Base-by-base conservation (phyloP, 2,888 invertebrate genomes). In the Seira ritae region DNA sequence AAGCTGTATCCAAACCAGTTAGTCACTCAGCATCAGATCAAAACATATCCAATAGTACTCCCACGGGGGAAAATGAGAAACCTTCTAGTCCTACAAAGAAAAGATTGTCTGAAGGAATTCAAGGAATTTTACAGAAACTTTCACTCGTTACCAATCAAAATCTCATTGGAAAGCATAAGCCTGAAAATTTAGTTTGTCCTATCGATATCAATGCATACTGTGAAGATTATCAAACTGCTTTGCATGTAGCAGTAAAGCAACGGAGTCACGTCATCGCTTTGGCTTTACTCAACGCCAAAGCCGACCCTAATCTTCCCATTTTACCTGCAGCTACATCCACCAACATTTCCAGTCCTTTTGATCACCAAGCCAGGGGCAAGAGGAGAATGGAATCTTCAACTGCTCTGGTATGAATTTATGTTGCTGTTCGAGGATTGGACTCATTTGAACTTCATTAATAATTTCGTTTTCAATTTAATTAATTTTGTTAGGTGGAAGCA, bases 31-130 rank as follows among this genome's bases (percentile, higher is more conserved):
- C 78, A 15, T 84, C 88, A 1, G 82, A 81, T 15, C 80, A 84
- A 65, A 82, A 78, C 60, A 62, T 81, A 19, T 50, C 75, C 1
- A 70, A 77, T 31, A 12, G n/a, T 19, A 8, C 66, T 8, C 19
- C 66, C n/a, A 22, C 73, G 42, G 75, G 71, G 17, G 84, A 84
- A 31, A 66, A 17, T 72, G 84, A 79, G 62, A 85, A 84, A 78
- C 50, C 78, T 1, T 65, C 78, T 66, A 87, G 86, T 85, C 94
- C 94, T 87, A 94, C 92, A 1, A 93, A 94, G 68, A 93, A 94
- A 86, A 93, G 96, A 85, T 95, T 97, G 88, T 96, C 97, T 0
- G 94, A 95, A 89, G 96, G 97, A 0, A 97, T 97, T 85, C 96
- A 96, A 90, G 95, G 96, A 23, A 95, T 97, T 69, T 96, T 97